Evolutionary conservation across 2,888 invertebrate genomes (phyloP).

Genomic region (Drosophila affinis): DNA sequence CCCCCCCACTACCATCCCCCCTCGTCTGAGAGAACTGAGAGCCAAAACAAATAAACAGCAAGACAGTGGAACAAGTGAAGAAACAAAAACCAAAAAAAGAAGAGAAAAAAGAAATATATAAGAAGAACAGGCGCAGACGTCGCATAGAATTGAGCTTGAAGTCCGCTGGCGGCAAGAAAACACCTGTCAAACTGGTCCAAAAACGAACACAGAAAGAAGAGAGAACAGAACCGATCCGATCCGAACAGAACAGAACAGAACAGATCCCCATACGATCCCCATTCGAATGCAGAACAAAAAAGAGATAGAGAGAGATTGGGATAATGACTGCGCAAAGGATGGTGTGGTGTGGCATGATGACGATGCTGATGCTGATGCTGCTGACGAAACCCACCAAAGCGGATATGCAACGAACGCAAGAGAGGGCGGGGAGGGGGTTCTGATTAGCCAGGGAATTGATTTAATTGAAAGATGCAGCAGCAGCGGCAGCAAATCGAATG

Average conservation of each 20-base stretch:
- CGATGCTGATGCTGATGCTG: constrained; percentile 12
- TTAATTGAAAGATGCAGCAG: constrained; percentile 64
- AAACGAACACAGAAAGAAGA: constrained; percentile 49
- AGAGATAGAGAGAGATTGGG: constrained; percentile 27
- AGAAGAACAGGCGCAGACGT: constrained; percentile 53
- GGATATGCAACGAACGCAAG: constrained; percentile 61
- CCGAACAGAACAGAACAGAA: constrained; percentile 31
- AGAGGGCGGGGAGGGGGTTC: constrained; percentile 12
- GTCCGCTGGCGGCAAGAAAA: constrained; percentile 76
- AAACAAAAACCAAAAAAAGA: constrained; percentile 68
- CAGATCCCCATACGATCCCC: constrained; percentile 1
- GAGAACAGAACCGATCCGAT: constrained; percentile 26
- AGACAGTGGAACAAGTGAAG: constrained; percentile 5
- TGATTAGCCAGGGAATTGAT: constrained; percentile 72
- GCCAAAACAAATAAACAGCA: constrained; percentile 72
- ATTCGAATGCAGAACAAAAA: constrained; percentile 33
- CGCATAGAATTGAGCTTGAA: constrained; percentile 75
- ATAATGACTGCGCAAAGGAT: constrained; percentile 75
- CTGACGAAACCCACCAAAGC: constrained; percentile 72
- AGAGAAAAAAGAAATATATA: not conserved
- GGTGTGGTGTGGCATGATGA: constrained; percentile 12
- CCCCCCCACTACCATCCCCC: too few relatives aligned
- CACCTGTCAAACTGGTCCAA: constrained; percentile 83
- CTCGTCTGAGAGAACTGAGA: constrained; percentile 17
- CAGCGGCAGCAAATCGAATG: constrained; percentile 8